Evolutionary conservation across 2,113 vertebrate species (phyloP), one percentile per base, ranked within the genome.

Genomic region (Oenanthe oenanthe): DNA sequence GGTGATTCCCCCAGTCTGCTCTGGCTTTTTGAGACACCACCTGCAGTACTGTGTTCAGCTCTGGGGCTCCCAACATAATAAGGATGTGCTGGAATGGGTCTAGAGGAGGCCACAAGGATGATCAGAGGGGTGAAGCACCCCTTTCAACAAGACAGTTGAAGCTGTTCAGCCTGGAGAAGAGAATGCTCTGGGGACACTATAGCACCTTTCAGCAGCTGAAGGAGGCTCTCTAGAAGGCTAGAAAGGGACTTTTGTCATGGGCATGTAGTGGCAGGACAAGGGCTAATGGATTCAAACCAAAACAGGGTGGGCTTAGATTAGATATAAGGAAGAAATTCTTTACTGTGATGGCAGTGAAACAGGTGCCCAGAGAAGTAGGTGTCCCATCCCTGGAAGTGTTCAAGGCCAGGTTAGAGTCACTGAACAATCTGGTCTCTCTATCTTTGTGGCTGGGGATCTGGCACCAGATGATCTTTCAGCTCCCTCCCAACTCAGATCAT

Each of bases 401-500:
- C n/a, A 40, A 42, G 25, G 5, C 25, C 70, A 18, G 20, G 20
- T 54, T 26, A 31, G 20, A 45, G 20, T 10, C 20, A 54, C 17
- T 54, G 60, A 51, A 15, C 16, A 75, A 26, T 5, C 6, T 32
- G 31, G 4, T 18, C 20, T 34, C 9, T 34, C 11, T 31, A 17
- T 21, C 13, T 26, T n/a, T 34, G 32, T 26, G 29, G 20, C 20
- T 47, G 16, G 19, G 19, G 17, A 24, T 15, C 4, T 54, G 40
- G 29, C 67, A 54, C 11, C 13, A 31, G 13, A 26, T 26, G 29
- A 61, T 31, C 11, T 61, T 75, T 17, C 20, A 53, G 5, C 28
- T 31, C 13, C 7, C 6, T 54, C 47, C 54, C 61, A 68, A 25
- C 0, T 3, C 24, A 75, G 34, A 28, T 4, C 0, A 0, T 34